A percentile compares a stretch with the other conserved stretches of the same genome.
phyloP scores from a whole-genome alignment of 2,888 invertebrate species.

The Lepidonotus clava region DNA sequence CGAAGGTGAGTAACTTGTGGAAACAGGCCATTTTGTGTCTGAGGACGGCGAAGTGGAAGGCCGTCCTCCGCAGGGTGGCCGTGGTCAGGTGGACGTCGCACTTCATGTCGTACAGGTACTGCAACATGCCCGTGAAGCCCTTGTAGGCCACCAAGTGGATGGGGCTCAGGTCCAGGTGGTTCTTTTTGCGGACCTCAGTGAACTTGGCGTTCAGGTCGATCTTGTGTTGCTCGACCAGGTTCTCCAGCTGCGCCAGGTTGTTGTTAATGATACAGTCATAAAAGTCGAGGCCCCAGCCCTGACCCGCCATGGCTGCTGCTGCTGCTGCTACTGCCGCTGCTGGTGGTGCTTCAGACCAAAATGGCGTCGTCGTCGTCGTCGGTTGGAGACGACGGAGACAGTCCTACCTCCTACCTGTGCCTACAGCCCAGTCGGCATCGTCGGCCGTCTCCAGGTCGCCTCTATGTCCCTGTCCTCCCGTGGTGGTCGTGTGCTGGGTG shows the following conservation, averaged over 20 bases:
- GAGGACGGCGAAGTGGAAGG: constrained; percentile 80
- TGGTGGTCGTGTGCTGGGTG: not conserved
- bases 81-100: constrained; percentile 79
- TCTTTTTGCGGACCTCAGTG: constrained; percentile 78
- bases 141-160: constrained; percentile 79
- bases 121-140: constrained; percentile 77
- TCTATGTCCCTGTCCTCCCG: not conserved
- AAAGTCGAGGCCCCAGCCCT: constrained; percentile 75
- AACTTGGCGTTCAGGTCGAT: constrained; percentile 79
- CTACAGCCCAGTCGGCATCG: no score
- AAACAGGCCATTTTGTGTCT: constrained; percentile 80
- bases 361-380: no score
- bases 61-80: constrained; percentile 77
- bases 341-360: not conserved
- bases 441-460: not conserved
- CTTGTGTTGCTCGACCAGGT: constrained; percentile 78
- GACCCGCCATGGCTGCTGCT: constrained; percentile 54
- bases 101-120: constrained; percentile 70
- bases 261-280: constrained; percentile 80
- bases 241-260: constrained; percentile 76
- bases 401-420: no score
- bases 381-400: no score
- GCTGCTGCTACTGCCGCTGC: constrained; percentile 26
- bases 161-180: constrained; percentile 79
- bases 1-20: constrained; percentile 77